A percentile compares a stretch with the other conserved stretches of the same genome.
Conservation (phyloP, 2,888 invertebrate species). For the Perizoma flavofasciatum region DNA sequence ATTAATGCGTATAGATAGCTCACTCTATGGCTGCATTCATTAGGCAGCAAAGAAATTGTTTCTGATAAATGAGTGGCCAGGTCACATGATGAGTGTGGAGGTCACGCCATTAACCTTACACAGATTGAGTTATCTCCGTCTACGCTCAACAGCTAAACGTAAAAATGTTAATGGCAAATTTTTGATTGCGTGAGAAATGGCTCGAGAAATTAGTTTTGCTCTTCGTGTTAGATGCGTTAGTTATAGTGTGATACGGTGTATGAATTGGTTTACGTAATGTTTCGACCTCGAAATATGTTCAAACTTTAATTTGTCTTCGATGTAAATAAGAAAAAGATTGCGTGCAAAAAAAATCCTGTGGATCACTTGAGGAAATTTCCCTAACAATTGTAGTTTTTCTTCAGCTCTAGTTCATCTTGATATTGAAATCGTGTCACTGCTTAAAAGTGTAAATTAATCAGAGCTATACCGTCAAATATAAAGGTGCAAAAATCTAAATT, state of each 20-base stretch:
- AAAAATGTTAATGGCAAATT: slow-evolving; percentile 32
- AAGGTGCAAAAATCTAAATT: neutral
- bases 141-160: slow-evolving; percentile 32
- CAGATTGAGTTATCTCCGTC: slow-evolving; percentile 30
- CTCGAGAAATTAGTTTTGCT: slow-evolving; percentile 15
- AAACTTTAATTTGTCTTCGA: neutral
- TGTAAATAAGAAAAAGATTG: neutral
- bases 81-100: slow-evolving; percentile 39
- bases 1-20: slow-evolving; percentile 25
- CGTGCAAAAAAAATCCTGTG: slow-evolving; percentile 1
- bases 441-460: too few species aligned
- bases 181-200: slow-evolving; percentile 30
- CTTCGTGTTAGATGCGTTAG: slow-evolving; percentile 17
- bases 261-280: neutral
- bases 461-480: neutral
- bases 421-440: neutral
- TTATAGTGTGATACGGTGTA: slow-evolving; percentile 13
- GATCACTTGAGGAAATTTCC: neutral
- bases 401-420: neutral
- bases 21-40: slow-evolving; percentile 28
- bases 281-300: neutral
- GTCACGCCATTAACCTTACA: slow-evolving; percentile 52
- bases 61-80: slow-evolving; percentile 38
- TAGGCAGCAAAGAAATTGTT: slow-evolving; percentile 35
- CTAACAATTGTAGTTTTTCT: too few species aligned